Base-by-base conservation (phyloP, 2,888 invertebrate species). In the Polydrusus pterygomalis region DNA sequence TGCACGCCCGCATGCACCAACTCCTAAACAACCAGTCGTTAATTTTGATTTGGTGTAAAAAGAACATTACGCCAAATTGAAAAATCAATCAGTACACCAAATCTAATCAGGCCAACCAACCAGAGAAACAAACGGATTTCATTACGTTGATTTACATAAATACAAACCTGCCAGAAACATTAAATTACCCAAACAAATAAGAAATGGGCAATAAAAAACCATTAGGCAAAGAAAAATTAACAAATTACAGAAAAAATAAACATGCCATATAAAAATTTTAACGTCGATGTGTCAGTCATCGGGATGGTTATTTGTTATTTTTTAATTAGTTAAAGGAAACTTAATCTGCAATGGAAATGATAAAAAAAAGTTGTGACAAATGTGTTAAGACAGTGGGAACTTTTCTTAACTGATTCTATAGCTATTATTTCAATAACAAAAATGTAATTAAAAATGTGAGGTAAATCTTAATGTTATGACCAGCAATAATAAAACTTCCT, bases 131-230 rank as follows among this genome's bases (percentile, higher is more conserved):
- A 56, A 56, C 56, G 30, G 56, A 25, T 30, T 56, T 56, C n/a
- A 30, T 56, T 56, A 56, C 30, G n/a, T 30, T 13, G 13, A 56
- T 13, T 56, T 56, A 56, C 56, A 30, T 56, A 56, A 56, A 56
- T 56, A 56, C 56, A 30, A 56, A 56, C 30, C 20, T 56, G 56
- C 30, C 56, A 56, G 56, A 56, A 56, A 56, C 56, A 56, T 56
- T 56, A 56, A 56, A 56, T 56, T 56, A 56, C 56, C 56, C 20
- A 56, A 56, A 56, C 15, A 56, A 56, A 56, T 30, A 56, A 56
- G 30, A 56, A 56, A 56, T 9, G 30, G 30, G 56, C 6, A 30
- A 56, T 30, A 30, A 56, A 51, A 56, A 7, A 15, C 56, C 56
- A 56, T 56, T 56, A 56, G 56, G 56, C 30, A 7, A n/a, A 30